Percentiles rank a stretch among this genome's conserved stretches.
These are phyloP conservation scores for Dynastes maya DNA, from an alignment of 2,888 invertebrate genomes.

Conservation along the genomic window DNA sequence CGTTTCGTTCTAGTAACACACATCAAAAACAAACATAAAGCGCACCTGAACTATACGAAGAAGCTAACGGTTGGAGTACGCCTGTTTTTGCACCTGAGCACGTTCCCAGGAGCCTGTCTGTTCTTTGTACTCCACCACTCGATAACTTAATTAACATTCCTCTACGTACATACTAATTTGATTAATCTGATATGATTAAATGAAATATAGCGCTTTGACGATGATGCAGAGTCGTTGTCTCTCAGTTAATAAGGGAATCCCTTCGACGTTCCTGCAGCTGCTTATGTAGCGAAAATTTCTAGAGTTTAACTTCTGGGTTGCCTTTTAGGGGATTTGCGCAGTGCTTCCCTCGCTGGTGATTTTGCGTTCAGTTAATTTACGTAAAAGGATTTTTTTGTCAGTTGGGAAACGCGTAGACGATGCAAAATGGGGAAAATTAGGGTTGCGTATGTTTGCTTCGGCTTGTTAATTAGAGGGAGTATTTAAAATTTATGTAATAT, in stretches of 20 bases:
- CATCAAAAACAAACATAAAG: constrained; percentile 17
- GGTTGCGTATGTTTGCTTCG: not conserved
- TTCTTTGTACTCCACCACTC: constrained; percentile 1
- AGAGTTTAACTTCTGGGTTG: constrained; percentile 17
- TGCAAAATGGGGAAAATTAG: not conserved
- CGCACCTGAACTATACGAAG: not conserved
- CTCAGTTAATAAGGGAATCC: constrained; percentile 7
- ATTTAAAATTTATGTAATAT: not conserved
- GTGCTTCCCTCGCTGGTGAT: not conserved
- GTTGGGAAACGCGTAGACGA: not conserved
- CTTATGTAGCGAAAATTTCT: not conserved
- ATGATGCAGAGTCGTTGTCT: not conserved
- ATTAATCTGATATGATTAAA: constrained; percentile 39
- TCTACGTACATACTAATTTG: constrained; percentile 21
- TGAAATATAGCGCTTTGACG: constrained; percentile 29
- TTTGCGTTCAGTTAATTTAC: constrained; percentile 7
- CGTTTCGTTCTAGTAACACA: not conserved
- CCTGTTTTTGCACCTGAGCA: constrained; percentile 9
- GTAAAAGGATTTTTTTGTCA: constrained; percentile 28
- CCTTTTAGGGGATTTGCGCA: constrained; percentile 11
- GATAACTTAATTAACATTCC: constrained; percentile 39
- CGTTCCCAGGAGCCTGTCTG: not conserved
- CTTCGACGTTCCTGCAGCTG: not conserved
- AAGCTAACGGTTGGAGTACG: not conserved
- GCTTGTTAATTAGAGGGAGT: not conserved